These are phyloP conservation scores for Poeciliopsis retropinna DNA, from an alignment of 2,113 vertebrate genomes.

Conservation along the genomic window DNA sequence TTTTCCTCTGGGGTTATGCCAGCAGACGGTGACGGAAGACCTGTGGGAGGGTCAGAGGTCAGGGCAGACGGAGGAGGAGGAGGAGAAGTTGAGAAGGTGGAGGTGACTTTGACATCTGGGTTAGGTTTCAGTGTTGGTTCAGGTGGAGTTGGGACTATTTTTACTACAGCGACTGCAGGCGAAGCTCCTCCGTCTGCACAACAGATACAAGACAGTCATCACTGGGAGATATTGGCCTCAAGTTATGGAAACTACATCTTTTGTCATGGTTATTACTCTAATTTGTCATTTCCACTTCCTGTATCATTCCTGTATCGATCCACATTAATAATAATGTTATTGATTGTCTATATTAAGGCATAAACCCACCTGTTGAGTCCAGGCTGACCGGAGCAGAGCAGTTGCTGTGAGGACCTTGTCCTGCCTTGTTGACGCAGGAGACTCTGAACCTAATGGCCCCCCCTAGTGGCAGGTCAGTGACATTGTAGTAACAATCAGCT, in stretches of 20 bases:
- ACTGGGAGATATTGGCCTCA: not conserved
- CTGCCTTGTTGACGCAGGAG: conserved; percentile 90
- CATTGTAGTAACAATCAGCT: conserved; percentile 91
- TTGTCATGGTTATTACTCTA: too few relatives aligned
- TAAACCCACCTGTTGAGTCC: conserved; percentile 75
- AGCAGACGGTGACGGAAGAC: not conserved
- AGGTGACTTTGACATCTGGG: conserved; percentile 14
- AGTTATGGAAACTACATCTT: not conserved
- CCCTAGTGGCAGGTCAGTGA: conserved; percentile 83
- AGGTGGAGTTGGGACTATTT: conserved; percentile 54
- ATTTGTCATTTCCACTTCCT: too few relatives aligned
- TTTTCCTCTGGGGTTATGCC: conserved; percentile 6
- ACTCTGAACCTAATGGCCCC: conserved; percentile 85
- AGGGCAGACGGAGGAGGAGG: conserved; percentile 3
- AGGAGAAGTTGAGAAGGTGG: not conserved
- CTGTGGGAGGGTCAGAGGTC: not conserved
- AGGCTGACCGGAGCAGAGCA: conserved; percentile 83
- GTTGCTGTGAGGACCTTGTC: conserved; percentile 90
- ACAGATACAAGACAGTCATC: not conserved
- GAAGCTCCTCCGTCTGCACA: conserved; percentile 68
- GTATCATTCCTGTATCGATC: too few relatives aligned
- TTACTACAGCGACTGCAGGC: conserved; percentile 66
- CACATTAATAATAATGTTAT: too few relatives aligned
- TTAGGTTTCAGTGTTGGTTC: conserved; percentile 39
- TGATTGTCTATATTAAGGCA: not conserved